Evolutionary conservation across 1,140 invertebrate genomes (phyloP).

Genomic region (Theocolax elegans): DNA sequence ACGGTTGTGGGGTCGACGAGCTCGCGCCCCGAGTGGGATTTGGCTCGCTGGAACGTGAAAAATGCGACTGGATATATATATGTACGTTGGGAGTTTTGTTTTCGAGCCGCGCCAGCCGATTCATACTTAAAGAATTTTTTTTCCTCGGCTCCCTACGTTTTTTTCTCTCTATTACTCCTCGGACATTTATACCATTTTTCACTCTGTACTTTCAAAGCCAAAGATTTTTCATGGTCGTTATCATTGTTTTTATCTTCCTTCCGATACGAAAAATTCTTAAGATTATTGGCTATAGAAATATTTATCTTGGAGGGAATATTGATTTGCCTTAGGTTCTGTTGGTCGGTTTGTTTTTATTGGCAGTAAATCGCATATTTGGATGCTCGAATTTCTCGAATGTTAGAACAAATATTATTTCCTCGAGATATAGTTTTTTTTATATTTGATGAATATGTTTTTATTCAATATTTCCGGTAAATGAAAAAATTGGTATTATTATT

Average conservation of each 20-base stretch:
- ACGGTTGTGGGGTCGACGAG: slow-evolving; percentile 35
- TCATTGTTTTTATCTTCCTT: too few relatives aligned
- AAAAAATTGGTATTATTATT: too few relatives aligned
- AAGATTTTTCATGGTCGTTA: too few relatives aligned
- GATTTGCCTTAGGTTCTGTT: too few relatives aligned
- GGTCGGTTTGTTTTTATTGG: slow-evolving; percentile 8
- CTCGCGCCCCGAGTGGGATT: background rate
- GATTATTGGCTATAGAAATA: too few relatives aligned
- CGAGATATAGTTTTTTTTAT: too few relatives aligned
- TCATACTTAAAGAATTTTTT: slow-evolving; percentile 39
- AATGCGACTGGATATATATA: slow-evolving; percentile 19
- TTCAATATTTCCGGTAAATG: too few relatives aligned
- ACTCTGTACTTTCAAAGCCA: too few relatives aligned
- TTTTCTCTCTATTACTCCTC: background rate
- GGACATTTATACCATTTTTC: background rate
- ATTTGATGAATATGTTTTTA: too few relatives aligned
- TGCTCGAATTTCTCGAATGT: slow-evolving; percentile 21
- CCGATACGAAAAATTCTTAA: too few relatives aligned
- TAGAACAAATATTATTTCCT: too few relatives aligned
- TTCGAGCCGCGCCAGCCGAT: slow-evolving; percentile 28
- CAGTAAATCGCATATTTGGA: slow-evolving; percentile 15
- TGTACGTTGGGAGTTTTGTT: slow-evolving; percentile 14
- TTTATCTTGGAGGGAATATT: too few relatives aligned
- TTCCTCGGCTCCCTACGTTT: background rate
- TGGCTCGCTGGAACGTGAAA: slow-evolving; percentile 20